These are phyloP conservation scores for Brenthis hecate DNA, from an alignment of 2,888 invertebrate genomes.

Conservation along the genomic window DNA sequence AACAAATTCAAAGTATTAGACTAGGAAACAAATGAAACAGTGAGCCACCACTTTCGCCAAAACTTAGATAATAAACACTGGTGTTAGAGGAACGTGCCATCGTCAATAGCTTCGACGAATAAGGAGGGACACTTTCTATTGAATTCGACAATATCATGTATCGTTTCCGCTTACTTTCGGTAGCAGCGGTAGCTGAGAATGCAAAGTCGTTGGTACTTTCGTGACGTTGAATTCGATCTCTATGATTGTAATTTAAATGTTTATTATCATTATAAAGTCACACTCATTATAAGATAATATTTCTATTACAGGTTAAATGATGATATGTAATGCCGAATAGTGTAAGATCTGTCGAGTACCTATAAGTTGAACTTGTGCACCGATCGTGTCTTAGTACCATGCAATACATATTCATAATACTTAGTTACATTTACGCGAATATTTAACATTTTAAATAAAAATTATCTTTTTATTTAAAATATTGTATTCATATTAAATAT, in stretches of 20 bases:
- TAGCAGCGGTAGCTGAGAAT: conserved; percentile 13
- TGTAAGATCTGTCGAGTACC: no score
- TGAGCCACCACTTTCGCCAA: conserved; percentile 45
- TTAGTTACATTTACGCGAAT: no score
- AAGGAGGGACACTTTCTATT: conserved; percentile 51
- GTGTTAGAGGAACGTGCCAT: conserved; percentile 33
- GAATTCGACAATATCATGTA: conserved; percentile 39
- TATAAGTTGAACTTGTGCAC: no score
- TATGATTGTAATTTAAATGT: neutral
- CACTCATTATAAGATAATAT: neutral
- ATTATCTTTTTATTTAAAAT: no score
- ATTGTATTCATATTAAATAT: no score
- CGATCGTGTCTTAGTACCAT: no score
- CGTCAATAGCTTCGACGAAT: conserved; percentile 36
- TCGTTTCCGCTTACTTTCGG: conserved; percentile 33
- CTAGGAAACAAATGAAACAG: conserved; percentile 12
- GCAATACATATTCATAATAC: no score
- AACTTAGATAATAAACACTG: conserved; percentile 42
- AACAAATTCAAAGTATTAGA: conserved; percentile 7
- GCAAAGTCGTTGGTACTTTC: conserved; percentile 16
- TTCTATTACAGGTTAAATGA: neutral
- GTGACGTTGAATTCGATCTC: neutral
- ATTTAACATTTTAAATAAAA: no score
- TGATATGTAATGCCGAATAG: no score
- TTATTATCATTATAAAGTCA: no score